These are phyloP conservation scores for Drosophila lacertosa DNA, from an alignment of 1,140 invertebrate species.

Conservation along the genomic window DNA sequence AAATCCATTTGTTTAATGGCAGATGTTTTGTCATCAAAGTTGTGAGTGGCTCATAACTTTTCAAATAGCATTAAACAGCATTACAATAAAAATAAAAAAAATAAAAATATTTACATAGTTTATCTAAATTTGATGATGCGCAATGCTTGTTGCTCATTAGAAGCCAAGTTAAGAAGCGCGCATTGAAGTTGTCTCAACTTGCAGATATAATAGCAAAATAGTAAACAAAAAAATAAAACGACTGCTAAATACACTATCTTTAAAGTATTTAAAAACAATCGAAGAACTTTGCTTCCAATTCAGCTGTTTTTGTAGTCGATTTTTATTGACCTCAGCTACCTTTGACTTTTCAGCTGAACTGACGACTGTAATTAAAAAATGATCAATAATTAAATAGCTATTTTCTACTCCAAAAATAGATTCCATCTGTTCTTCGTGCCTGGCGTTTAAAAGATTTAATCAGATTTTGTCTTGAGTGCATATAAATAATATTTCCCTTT, in stretches of 20 bases:
- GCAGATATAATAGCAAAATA: background rate
- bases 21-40: slow-evolving; percentile 9
- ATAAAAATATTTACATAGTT: slow-evolving; percentile 25
- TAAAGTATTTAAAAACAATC: no score
- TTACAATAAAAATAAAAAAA: background rate
- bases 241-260: background rate
- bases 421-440: background rate
- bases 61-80: background rate
- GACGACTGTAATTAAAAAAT: background rate
- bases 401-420: background rate
- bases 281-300: no score
- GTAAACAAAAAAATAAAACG: background rate
- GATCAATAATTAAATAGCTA: background rate
- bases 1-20: slow-evolving; percentile 15
- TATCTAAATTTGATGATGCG: slow-evolving; percentile 28
- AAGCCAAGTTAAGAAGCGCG: background rate
- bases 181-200: background rate
- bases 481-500: background rate
- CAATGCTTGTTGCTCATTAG: background rate
- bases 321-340: no score
- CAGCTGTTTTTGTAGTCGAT: no score
- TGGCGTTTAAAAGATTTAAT: background rate
- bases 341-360: background rate
- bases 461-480: background rate
- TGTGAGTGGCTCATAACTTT: slow-evolving; percentile 6